Percentiles rank a stretch among this genome's conserved stretches.
Conservation (phyloP, 2,888 invertebrate species). For the Eudemis profundana region DNA sequence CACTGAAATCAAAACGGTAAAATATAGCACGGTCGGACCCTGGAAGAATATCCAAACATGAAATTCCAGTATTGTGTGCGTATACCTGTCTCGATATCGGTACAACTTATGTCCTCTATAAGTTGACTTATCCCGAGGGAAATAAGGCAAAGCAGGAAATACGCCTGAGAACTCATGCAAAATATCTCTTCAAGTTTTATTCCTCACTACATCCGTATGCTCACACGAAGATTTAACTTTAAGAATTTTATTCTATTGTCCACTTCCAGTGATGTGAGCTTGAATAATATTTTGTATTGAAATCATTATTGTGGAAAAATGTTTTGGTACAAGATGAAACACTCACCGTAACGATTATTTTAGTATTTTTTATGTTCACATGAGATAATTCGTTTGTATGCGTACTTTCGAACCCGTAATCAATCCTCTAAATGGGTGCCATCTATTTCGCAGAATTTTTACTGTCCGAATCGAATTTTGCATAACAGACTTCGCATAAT, state of each 20-base stretch:
- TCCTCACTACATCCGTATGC: slow-evolving; percentile 37
- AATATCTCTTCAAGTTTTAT: slow-evolving; percentile 73
- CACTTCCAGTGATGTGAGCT: slow-evolving; percentile 18
- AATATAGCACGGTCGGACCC: slow-evolving; percentile 11
- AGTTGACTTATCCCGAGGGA: slow-evolving; percentile 80
- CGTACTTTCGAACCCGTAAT: too few species aligned
- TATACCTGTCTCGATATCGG: slow-evolving; percentile 62
- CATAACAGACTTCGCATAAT: too few species aligned
- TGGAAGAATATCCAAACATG: slow-evolving; percentile 34
- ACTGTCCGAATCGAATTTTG: too few species aligned
- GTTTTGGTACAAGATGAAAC: not conserved
- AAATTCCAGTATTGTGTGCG: slow-evolving; percentile 46
- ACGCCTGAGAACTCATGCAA: slow-evolving; percentile 73
- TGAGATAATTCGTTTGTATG: too few species aligned
- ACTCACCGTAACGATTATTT: too few species aligned
- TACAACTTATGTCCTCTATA: slow-evolving; percentile 78
- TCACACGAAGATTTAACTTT: slow-evolving; percentile 39
- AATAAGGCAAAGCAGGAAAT: slow-evolving; percentile 80
- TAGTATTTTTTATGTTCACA: too few species aligned
- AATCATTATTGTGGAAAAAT: not conserved
- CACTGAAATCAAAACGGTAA: slow-evolving; percentile 8
- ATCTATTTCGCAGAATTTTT: too few species aligned
- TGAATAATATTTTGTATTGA: slow-evolving; percentile 1
- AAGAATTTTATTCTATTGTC: slow-evolving; percentile 43
- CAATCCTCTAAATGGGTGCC: too few species aligned